Evolutionary conservation across 1,140 invertebrate genomes (phyloP).

Genomic region (Subanguina moxae): DNA sequence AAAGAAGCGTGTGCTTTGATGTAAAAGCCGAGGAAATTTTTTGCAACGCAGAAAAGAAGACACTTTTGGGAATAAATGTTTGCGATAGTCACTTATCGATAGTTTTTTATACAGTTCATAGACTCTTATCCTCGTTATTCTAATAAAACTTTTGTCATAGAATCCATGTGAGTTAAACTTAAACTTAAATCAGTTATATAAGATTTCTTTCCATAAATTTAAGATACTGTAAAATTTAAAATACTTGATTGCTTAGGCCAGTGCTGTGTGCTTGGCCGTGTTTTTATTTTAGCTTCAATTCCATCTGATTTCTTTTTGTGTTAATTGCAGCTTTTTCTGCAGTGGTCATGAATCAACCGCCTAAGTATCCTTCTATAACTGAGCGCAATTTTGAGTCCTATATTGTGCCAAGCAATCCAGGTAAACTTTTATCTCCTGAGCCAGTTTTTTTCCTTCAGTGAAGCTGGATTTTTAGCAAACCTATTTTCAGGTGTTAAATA

Average conservation of each 20-base stretch:
- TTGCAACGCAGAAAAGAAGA: too few relatives aligned
- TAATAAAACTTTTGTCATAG: background rate
- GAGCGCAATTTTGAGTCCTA: slow-evolving; percentile 23
- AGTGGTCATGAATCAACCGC: slow-evolving; percentile 7
- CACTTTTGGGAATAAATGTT: too few relatives aligned
- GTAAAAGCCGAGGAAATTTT: background rate
- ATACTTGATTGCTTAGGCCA: too few relatives aligned
- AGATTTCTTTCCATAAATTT: too few relatives aligned
- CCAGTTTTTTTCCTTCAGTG: background rate
- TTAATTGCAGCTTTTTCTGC: background rate
- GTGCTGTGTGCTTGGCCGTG: too few relatives aligned
- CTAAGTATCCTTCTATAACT: slow-evolving; percentile 17
- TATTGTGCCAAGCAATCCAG: slow-evolving; percentile 16
- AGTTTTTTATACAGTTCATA: too few relatives aligned
- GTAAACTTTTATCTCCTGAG: background rate
- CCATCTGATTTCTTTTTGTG: background rate
- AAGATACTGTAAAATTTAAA: too few relatives aligned
- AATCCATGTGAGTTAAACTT: background rate
- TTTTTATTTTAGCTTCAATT: too few relatives aligned
- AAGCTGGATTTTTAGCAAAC: background rate
- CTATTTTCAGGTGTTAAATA: slow-evolving; percentile 28
- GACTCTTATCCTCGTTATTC: too few relatives aligned
- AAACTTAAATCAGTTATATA: too few relatives aligned
- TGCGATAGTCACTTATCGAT: too few relatives aligned
- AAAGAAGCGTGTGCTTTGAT: background rate